Conservation (phyloP, 2,797 vertebrate species). For the Poecilia wingei region DNA sequence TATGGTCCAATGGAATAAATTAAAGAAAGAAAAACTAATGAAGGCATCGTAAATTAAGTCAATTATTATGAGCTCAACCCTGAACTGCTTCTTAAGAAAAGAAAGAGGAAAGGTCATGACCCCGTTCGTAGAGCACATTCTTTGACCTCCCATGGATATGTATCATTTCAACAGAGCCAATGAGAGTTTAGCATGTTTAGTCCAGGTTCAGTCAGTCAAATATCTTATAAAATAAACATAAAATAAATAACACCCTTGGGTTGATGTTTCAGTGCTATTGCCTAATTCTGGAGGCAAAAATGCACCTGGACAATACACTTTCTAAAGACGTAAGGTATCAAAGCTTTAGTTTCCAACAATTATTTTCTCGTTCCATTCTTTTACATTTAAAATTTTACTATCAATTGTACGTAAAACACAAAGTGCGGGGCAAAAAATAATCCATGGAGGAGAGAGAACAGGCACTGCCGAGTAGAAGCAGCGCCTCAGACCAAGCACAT, state of each 20-base stretch:
- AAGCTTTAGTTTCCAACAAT: not conserved
- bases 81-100: not conserved
- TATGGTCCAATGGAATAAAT: not conserved
- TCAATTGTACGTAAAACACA: not conserved
- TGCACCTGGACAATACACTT: not conserved
- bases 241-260: not conserved
- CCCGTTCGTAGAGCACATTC: not conserved
- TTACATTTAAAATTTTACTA: not conserved
- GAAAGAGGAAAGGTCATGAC: not conserved
- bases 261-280: not conserved
- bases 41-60: not conserved
- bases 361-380: not conserved
- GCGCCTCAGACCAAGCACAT: constrained; percentile 35
- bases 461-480: constrained; percentile 41
- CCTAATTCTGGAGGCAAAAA: not conserved
- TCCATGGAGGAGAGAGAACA: constrained; percentile 11
- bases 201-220: not conserved
- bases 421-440: constrained; percentile 13
- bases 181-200: not conserved
- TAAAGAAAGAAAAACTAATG: not conserved
- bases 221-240: not conserved
- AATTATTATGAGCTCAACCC: not conserved
- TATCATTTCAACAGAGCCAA: not conserved
- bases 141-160: not conserved
- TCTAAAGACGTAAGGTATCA: too few species aligned